Percentiles rank a stretch among this genome's conserved stretches.
phyloP scores from a whole-genome alignment of 2,113 vertebrate species.

The Macrotus californicus region DNA sequence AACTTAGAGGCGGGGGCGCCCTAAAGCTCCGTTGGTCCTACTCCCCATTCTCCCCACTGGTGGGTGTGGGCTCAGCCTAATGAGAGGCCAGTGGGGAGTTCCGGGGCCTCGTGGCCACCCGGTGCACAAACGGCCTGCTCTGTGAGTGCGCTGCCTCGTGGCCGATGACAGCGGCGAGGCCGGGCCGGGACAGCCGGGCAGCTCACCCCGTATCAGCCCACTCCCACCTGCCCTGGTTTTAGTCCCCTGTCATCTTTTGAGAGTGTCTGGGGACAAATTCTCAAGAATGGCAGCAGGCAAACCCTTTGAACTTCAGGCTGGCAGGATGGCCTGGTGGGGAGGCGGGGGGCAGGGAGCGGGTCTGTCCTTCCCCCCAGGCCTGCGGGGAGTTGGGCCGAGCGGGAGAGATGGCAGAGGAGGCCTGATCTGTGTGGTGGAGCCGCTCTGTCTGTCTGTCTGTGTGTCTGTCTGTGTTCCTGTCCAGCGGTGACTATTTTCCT shows the following conservation, averaged over 20 bases:
- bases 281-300: not conserved
- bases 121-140: not conserved
- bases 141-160: slow-evolving; percentile 49
- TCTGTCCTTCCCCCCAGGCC: slow-evolving; percentile 36
- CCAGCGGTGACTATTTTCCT: not conserved
- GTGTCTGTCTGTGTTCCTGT: not conserved
- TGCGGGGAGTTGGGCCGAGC: slow-evolving; percentile 62
- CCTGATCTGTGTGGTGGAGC: not conserved
- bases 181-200: not conserved
- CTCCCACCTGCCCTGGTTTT: not conserved
- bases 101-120: not conserved
- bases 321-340: not conserved
- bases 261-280: not conserved
- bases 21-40: not conserved
- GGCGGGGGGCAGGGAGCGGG: not conserved
- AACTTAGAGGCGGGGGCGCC: not conserved
- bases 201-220: not conserved
- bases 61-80: not conserved
- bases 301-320: not conserved
- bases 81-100: not conserved
- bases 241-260: not conserved
- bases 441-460: not conserved
- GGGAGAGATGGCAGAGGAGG: slow-evolving; percentile 53
- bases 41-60: not conserved
- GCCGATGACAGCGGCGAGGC: not conserved